Conservation (phyloP, 2,888 invertebrate genomes). For the Graphium colonna region DNA sequence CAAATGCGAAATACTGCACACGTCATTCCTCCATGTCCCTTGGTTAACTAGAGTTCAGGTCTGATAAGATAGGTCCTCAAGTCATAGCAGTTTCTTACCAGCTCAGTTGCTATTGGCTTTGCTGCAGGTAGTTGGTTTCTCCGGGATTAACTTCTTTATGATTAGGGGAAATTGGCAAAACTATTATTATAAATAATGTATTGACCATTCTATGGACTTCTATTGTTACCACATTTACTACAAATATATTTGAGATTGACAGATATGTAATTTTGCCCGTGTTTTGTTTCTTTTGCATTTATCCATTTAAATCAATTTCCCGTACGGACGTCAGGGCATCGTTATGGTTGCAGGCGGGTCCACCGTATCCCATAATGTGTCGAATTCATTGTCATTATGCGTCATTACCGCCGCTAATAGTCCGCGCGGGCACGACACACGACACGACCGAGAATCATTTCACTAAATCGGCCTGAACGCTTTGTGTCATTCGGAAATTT, state of each 20-base stretch:
- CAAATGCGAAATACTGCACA: too few species aligned
- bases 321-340: conserved; percentile 1
- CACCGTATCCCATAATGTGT: conserved; percentile 50
- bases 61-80: too few species aligned
- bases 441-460: conserved; percentile 60
- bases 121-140: too few species aligned
- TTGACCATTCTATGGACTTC: background rate
- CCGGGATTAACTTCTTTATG: too few species aligned
- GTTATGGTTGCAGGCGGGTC: conserved; percentile 34
- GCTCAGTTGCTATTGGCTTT: too few species aligned
- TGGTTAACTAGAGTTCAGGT: too few species aligned
- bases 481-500: conserved; percentile 52
- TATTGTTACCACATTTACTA: too few species aligned
- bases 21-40: too few species aligned
- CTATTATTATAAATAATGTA: background rate
- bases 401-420: conserved; percentile 68
- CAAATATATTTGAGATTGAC: too few species aligned
- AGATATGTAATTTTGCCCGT: too few species aligned
- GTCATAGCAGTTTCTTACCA: too few species aligned
- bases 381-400: conserved; percentile 70
- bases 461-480: conserved; percentile 52
- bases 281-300: background rate
- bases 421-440: conserved; percentile 52
- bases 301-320: background rate
- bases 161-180: too few species aligned